phyloP scores from a whole-genome alignment of 2,113 vertebrate species.

The Pollachius pollachius region DNA sequence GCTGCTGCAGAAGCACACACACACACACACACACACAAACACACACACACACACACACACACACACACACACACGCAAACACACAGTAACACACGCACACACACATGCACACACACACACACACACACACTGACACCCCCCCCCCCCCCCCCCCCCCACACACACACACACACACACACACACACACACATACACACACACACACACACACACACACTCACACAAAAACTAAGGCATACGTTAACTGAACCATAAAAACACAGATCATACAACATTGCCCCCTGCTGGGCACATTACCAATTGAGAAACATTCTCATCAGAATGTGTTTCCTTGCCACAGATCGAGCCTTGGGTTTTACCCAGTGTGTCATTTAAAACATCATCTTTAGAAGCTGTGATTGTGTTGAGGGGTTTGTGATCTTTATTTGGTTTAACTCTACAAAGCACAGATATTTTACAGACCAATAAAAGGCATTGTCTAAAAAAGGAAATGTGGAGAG shows the following conservation, averaged over 20 bases:
- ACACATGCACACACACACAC: neutral
- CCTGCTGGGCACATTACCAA: slow-evolving; percentile 52
- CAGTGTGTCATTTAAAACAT: neutral
- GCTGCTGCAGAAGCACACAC: slow-evolving; percentile 9
- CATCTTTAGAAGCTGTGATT: no score
- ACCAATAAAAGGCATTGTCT: neutral
- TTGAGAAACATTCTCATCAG: neutral
- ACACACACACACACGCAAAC: slow-evolving; percentile 5
- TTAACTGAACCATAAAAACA: neutral
- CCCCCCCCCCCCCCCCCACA: no score
- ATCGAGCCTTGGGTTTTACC: neutral
- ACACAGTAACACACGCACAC: neutral
- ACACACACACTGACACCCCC: no score
- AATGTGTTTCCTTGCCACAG: neutral
- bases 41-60: slow-evolving; percentile 2
- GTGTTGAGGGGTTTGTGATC: no score
- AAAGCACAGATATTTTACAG: no score
- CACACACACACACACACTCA: neutral
- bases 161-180: neutral
- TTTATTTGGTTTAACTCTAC: no score
- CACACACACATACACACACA: neutral
- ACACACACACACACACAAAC: slow-evolving; percentile 31
- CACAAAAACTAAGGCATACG: neutral
- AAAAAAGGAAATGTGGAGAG: no score
- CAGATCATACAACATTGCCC: slow-evolving; percentile 65